Evolutionary conservation across 2,888 invertebrate species (phyloP).

Genomic region (Trilocha varians): DNA sequence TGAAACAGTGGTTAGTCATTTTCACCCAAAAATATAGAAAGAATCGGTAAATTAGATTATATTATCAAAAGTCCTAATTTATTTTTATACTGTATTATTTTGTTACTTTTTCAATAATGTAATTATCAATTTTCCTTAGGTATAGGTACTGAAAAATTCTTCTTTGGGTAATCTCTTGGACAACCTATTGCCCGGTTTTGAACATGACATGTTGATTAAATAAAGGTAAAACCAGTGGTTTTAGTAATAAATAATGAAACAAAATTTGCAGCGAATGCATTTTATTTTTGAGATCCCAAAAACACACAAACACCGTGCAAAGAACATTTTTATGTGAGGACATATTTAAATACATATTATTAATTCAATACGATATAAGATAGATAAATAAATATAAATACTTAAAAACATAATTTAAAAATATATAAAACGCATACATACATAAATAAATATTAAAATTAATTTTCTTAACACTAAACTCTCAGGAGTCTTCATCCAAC

Average conservation of each 20-base stretch:
- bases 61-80: too few relatives aligned
- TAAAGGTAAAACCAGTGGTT: background rate
- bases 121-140: too few relatives aligned
- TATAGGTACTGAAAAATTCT: too few relatives aligned
- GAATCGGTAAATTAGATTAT: too few relatives aligned
- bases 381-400: conserved; percentile 19
- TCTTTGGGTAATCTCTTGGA: too few relatives aligned
- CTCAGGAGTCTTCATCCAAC: conserved; percentile 23
- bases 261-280: conserved; percentile 46
- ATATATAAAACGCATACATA: conserved; percentile 10
- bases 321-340: conserved; percentile 24
- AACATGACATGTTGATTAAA: background rate
- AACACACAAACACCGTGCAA: conserved; percentile 69
- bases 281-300: conserved; percentile 74
- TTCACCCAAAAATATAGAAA: too few relatives aligned
- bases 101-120: too few relatives aligned
- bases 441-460: conserved; percentile 19
- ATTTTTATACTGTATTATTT: too few relatives aligned
- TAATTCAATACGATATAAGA: conserved; percentile 19
- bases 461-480: conserved; percentile 26
- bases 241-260: conserved; percentile 15
- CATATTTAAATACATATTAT: conserved; percentile 19
- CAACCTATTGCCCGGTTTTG: too few relatives aligned
- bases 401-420: conserved; percentile 19
- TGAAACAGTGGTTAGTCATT: too few relatives aligned